Base-by-base conservation (phyloP, 2,888 invertebrate genomes). In the Drosophila kokeensis region DNA sequence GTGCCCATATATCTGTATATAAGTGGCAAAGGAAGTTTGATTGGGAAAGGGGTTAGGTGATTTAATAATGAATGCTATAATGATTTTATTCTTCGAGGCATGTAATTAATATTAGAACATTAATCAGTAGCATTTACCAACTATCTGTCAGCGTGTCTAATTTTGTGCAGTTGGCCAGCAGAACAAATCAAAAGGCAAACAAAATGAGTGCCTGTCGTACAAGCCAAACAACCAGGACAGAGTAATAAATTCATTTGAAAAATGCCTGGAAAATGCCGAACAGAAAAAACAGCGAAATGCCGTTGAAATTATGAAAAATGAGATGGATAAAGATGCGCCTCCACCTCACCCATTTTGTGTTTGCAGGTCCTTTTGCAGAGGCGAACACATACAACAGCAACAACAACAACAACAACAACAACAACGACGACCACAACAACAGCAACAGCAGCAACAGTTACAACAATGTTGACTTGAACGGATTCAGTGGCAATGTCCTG, bases 221-320 rank as follows among this genome's bases (percentile, higher is more conserved):
- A 67, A 55, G 29, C 21, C 40, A 50, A 42, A 2, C 18, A 38
- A 40, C 10, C 5, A 1, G 55, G 40, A 54, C 62, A 65, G 27
- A 61, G 87, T 78, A 75, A 58, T 71, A 78, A 81, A 79, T 84
- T 87, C 75, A 72, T 83, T 83, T 83, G 68, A 58, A 58, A 54
- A 55, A 50, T 55, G 45, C n/a, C 27, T 58, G 48, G 21, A 52
- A 29, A n/a, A n/a, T n/a, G n/a, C 13, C 34, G 55, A 38, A 45
- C 60, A 60, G 57, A 54, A 32, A 76, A 59, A 62, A 52, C 58
- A 24, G 52, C 27, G 53, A 40, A 53, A 61, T 66, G 66, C 74
- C 65, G 52, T 60, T 27, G n/a, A 50, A 65, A 59, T 55, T 42
- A 64, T 69, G 67, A 65, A 72, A 57, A 55, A 66, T 52, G 53